These are phyloP conservation scores for Andricus quercusramuli DNA, from an alignment of 2,888 invertebrate genomes.

Conservation along the genomic window DNA sequence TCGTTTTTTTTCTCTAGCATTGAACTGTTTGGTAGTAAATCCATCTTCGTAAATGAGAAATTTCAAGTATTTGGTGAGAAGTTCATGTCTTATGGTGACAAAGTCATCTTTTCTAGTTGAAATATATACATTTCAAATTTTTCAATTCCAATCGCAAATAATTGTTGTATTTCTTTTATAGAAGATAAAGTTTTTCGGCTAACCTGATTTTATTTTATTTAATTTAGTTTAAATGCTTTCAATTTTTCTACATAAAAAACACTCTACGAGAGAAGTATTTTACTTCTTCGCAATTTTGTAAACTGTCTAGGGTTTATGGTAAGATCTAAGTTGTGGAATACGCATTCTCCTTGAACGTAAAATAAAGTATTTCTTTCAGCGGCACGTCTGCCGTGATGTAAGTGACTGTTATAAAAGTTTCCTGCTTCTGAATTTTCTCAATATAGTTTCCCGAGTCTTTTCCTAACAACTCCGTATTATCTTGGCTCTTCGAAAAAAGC, in stretches of 20 bases:
- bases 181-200: too few relatives aligned
- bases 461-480: conserved; percentile 25
- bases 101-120: too few relatives aligned
- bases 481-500: conserved; percentile 25
- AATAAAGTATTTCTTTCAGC: conserved; percentile 32
- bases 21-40: too few relatives aligned
- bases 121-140: too few relatives aligned
- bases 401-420: conserved; percentile 39
- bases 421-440: conserved; percentile 22
- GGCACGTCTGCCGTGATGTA: conserved; percentile 28
- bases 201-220: too few relatives aligned
- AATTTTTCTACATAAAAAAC: neutral
- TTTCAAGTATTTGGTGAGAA: too few relatives aligned
- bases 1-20: too few relatives aligned
- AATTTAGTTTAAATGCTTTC: neutral
- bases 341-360: conserved; percentile 27
- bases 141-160: too few relatives aligned
- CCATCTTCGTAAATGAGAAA: too few relatives aligned
- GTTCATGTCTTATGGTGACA: too few relatives aligned
- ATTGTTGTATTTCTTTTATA: too few relatives aligned
- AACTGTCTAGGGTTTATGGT: neutral
- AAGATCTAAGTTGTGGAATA: conserved; percentile 3
- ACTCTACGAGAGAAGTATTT: neutral
- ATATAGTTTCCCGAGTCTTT: conserved; percentile 11
- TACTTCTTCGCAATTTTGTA: neutral